phyloP scores from a whole-genome alignment of 2,888 invertebrate species.

The Cheilosia urbana region DNA sequence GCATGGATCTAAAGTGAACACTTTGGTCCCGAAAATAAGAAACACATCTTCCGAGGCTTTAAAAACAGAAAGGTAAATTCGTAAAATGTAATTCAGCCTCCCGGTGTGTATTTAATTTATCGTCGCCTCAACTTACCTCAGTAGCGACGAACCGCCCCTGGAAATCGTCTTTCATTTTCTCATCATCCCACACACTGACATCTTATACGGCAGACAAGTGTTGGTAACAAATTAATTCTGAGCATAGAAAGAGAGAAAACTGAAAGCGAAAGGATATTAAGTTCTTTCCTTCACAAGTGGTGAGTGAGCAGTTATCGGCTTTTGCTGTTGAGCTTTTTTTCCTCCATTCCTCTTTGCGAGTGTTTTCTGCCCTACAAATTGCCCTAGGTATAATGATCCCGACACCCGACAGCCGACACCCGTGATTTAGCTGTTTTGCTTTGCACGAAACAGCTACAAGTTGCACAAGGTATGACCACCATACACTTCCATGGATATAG shows the following conservation, averaged over 20 bases:
- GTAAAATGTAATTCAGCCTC: no score
- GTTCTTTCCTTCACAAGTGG: slow-evolving; percentile 32
- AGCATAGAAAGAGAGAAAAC: slow-evolving; percentile 47
- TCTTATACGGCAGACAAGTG: neutral
- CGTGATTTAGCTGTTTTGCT: slow-evolving; percentile 63
- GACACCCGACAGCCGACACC: slow-evolving; percentile 25
- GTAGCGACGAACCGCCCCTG: neutral
- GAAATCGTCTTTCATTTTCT: neutral
- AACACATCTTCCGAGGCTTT: no score
- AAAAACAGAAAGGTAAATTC: no score
- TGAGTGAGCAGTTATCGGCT: slow-evolving; percentile 41
- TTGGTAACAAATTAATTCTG: slow-evolving; percentile 23
- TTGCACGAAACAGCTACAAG: slow-evolving; percentile 74
- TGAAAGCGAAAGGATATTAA: slow-evolving; percentile 71
- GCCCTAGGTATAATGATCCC: slow-evolving; percentile 57
- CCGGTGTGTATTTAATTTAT: no score
- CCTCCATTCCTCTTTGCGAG: slow-evolving; percentile 12
- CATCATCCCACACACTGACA: neutral
- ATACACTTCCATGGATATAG: neutral
- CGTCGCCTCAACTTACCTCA: no score
- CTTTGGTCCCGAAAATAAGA: no score
- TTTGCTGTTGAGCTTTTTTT: slow-evolving; percentile 57
- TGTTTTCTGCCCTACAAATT: slow-evolving; percentile 27
- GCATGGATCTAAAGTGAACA: no score
- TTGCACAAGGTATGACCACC: slow-evolving; percentile 54